These are phyloP conservation scores for Synergus umbraculus DNA, from an alignment of 2,888 invertebrate genomes.

Conservation along the genomic window DNA sequence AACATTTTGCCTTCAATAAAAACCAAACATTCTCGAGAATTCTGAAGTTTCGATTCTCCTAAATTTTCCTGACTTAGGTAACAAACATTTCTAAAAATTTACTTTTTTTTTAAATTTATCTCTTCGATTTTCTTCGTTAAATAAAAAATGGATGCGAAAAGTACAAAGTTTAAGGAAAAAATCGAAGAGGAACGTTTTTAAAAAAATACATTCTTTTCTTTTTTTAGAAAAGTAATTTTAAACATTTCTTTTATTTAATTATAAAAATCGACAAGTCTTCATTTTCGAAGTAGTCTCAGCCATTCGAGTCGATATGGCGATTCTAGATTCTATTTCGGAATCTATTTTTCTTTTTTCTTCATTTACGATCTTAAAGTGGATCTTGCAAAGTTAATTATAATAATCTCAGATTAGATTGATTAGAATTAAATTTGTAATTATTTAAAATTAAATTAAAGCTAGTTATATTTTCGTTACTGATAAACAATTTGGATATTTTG, in stretches of 20 bases:
- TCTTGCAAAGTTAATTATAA: not conserved
- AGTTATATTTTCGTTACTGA: not conserved
- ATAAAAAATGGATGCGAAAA: slow-evolving; percentile 9
- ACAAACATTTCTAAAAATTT: not conserved
- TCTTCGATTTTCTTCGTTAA: slow-evolving; percentile 9
- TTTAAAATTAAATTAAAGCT: not conserved
- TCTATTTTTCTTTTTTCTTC: not conserved
- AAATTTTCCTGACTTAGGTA: not conserved
- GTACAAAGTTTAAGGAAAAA: not conserved
- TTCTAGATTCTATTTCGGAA: not conserved
- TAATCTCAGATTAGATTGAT: not conserved
- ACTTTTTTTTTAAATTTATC: slow-evolving; percentile 3
- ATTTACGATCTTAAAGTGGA: not conserved
- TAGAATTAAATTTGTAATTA: not conserved
- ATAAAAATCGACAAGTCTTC: not conserved
- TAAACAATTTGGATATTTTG: not conserved
- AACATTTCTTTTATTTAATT: not conserved
- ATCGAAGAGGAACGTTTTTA: slow-evolving; percentile 2
- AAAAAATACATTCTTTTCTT: not conserved
- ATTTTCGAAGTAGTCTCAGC: not conserved
- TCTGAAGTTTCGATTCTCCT: not conserved
- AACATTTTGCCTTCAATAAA: slow-evolving; percentile 32
- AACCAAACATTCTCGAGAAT: not conserved
- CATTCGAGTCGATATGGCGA: not conserved
- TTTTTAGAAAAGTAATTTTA: not conserved